Evolutionary conservation across 2,113 vertebrate species (phyloP).

Genomic region (Engystomops pustulosus): DNA sequence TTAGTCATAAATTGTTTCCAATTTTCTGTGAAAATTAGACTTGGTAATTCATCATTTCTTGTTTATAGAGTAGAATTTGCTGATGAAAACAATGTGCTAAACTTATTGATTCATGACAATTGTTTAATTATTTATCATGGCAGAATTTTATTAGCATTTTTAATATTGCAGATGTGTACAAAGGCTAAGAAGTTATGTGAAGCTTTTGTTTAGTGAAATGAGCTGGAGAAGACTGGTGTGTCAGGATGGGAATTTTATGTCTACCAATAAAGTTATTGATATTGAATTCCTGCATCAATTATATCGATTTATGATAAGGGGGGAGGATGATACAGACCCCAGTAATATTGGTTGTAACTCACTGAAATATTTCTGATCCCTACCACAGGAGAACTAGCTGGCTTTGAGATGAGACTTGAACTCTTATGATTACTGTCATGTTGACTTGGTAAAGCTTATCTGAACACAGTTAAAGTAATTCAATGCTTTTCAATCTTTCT

Average conservation of each 20-base stretch:
- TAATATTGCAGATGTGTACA: constrained; percentile 91
- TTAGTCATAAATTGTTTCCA: constrained; percentile 92
- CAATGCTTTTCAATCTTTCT: not conserved
- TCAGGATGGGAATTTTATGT: constrained; percentile 39
- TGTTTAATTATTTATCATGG: constrained; percentile 99
- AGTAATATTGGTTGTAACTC: not conserved
- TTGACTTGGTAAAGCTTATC: not conserved
- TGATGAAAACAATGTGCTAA: constrained; percentile 98
- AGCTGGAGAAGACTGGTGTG: constrained; percentile 44
- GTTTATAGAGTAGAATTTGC: constrained; percentile 99
- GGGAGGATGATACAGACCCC: constrained; percentile 3
- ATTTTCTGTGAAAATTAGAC: constrained; percentile 95
- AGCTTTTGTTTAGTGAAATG: constrained; percentile 85
- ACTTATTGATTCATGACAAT: constrained; percentile 99
- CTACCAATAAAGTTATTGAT: constrained; percentile 48
- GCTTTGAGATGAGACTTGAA: constrained; percentile 1
- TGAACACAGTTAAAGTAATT: not conserved
- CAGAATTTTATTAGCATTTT: constrained; percentile 99
- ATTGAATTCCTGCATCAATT: not conserved
- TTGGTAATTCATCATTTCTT: constrained; percentile 99
- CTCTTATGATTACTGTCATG: not conserved
- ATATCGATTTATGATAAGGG: not conserved
- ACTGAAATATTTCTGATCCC: not conserved
- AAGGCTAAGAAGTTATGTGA: constrained; percentile 86
- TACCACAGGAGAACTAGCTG: not conserved